phyloP scores from a whole-genome alignment of 2,113 vertebrate genomes.

The Gulo gulo region DNA sequence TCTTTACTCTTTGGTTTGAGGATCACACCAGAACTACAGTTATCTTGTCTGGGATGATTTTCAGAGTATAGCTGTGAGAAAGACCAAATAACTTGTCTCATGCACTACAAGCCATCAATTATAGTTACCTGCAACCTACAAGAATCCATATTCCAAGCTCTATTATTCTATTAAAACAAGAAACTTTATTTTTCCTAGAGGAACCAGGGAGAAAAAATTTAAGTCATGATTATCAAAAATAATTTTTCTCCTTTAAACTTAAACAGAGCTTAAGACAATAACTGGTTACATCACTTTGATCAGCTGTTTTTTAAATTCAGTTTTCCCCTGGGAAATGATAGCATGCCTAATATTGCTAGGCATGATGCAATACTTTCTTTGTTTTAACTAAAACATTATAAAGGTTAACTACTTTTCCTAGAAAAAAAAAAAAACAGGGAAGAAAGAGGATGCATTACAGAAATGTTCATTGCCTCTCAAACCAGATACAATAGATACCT shows the following conservation, averaged over 20 bases:
- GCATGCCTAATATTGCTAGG: slow-evolving; percentile 65
- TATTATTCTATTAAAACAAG: slow-evolving; percentile 1
- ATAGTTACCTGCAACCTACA: background rate
- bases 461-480: slow-evolving; percentile 29
- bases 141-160: slow-evolving; percentile 2
- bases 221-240: slow-evolving; percentile 33
- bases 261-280: slow-evolving; percentile 5
- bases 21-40: background rate
- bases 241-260: slow-evolving; percentile 49
- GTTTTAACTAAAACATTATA: slow-evolving; percentile 43
- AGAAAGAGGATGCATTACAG: background rate
- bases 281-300: slow-evolving; percentile 62
- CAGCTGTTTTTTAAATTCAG: slow-evolving; percentile 65
- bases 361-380: slow-evolving; percentile 79
- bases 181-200: slow-evolving; percentile 37
- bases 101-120: background rate
- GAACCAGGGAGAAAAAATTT: background rate
- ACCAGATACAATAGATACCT: background rate
- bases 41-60: slow-evolving; percentile 8
- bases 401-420: slow-evolving; percentile 10
- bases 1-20: background rate
- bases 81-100: background rate
- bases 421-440: slow-evolving; percentile 34
- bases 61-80: background rate
- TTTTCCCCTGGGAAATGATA: slow-evolving; percentile 79